Percentiles rank a stretch among this genome's conserved stretches.
Evolutionary conservation across 1,140 invertebrate species (phyloP).

Genomic region (Helicoverpa armigera): DNA sequence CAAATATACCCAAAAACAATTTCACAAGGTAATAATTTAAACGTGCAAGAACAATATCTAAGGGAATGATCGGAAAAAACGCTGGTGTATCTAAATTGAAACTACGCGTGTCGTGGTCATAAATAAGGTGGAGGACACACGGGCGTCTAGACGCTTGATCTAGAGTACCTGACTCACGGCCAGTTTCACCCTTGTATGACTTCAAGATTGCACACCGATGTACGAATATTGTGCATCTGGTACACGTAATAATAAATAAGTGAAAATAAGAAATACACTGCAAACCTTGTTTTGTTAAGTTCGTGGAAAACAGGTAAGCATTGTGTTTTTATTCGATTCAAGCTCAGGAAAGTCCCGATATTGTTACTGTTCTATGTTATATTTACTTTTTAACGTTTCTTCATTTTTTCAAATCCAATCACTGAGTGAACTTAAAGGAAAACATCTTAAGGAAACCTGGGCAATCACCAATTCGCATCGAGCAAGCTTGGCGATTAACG

Average conservation of each 20-base stretch:
- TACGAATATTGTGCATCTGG: constrained; percentile 33
- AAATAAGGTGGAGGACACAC: constrained; percentile 63
- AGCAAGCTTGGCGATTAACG: too few relatives aligned
- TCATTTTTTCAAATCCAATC: too few relatives aligned
- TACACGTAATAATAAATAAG: neutral
- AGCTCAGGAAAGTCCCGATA: too few relatives aligned
- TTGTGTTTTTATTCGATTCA: too few relatives aligned
- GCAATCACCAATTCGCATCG: too few relatives aligned
- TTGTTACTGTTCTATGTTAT: too few relatives aligned
- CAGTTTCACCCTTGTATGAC: constrained; percentile 45
- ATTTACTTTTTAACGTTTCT: too few relatives aligned
- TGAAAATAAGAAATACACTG: too few relatives aligned
- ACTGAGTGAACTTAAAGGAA: too few relatives aligned
- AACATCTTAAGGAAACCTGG: too few relatives aligned
- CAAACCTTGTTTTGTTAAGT: too few relatives aligned
- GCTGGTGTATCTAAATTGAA: constrained; percentile 65
- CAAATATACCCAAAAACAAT: neutral
- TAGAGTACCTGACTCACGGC: constrained; percentile 69
- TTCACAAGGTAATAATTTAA: constrained; percentile 6
- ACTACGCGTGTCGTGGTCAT: constrained; percentile 63
- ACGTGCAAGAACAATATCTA: constrained; percentile 43
- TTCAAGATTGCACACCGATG: constrained; percentile 47
- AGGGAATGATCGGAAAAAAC: constrained; percentile 22
- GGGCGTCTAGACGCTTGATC: constrained; percentile 67
- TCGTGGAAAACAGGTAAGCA: too few relatives aligned